Conservation (phyloP, 2,113 vertebrate genomes). For the Castor canadensis region DNA sequence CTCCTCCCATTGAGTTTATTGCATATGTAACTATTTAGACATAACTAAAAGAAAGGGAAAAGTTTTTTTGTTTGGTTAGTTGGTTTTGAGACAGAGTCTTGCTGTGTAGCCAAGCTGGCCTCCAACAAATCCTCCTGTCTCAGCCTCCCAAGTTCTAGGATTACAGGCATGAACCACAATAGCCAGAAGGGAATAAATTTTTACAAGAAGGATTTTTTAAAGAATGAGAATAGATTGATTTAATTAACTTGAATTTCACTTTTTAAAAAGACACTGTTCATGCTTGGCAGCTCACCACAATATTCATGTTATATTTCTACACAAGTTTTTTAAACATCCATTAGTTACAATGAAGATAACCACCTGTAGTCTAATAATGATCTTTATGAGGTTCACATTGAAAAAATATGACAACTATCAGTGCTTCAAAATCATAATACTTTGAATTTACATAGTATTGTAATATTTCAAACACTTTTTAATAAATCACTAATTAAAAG, state of each 20-base stretch:
- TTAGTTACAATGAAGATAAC: slow-evolving; percentile 21
- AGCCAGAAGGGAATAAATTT: neutral
- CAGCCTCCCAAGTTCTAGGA: neutral
- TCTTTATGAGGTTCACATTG: neutral
- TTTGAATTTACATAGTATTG: neutral
- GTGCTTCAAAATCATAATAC: neutral
- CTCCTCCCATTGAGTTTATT: slow-evolving; percentile 21
- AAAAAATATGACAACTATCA: neutral
- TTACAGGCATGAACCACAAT: neutral
- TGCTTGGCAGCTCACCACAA: neutral
- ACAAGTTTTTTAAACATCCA: slow-evolving; percentile 2
- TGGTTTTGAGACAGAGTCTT: neutral
- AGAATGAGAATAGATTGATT: slow-evolving; percentile 27
- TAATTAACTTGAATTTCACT: slow-evolving; percentile 2
- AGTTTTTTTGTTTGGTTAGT: neutral
- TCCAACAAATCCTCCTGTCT: neutral
- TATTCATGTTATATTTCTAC: neutral
- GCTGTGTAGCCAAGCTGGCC: neutral
- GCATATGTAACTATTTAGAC: slow-evolving; percentile 10
- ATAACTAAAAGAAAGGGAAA: neutral
- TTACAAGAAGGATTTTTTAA: slow-evolving; percentile 8
- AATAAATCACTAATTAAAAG: neutral
- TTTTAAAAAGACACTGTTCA: neutral
- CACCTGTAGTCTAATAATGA: neutral
- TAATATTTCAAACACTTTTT: neutral